phyloP scores from a whole-genome alignment of 2,797 vertebrate species.

The Gastrophryne carolinensis region DNA sequence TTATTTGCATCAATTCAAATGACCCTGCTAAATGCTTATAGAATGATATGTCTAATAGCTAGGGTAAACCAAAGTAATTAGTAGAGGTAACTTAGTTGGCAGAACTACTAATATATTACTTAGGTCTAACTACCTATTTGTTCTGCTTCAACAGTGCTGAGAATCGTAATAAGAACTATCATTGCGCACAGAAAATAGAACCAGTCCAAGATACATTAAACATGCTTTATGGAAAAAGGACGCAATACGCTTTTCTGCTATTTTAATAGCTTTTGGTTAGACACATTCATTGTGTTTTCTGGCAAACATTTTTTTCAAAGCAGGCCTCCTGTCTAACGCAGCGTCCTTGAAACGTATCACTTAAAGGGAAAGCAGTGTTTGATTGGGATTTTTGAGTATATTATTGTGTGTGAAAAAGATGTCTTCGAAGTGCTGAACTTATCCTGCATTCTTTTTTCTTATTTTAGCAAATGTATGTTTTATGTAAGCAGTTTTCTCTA shows the following conservation, averaged over 20 bases:
- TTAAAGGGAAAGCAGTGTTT: too few relatives aligned
- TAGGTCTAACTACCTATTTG: not conserved
- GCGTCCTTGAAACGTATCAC: too few relatives aligned
- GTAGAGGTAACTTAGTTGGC: not conserved
- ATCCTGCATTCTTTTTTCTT: too few relatives aligned
- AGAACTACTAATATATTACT: slow-evolving; percentile 13
- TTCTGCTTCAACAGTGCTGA: not conserved
- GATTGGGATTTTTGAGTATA: too few relatives aligned
- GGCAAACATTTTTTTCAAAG: not conserved
- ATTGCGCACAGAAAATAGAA: not conserved
- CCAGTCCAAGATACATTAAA: not conserved
- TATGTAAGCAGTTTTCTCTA: too few relatives aligned
- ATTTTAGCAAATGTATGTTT: too few relatives aligned
- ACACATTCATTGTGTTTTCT: not conserved
- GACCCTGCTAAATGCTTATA: slow-evolving; percentile 40
- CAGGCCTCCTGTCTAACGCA: not conserved
- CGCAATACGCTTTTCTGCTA: not conserved
- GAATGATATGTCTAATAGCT: slow-evolving; percentile 24
- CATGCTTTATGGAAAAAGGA: not conserved
- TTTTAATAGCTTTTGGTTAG: not conserved
- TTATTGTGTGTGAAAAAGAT: too few relatives aligned
- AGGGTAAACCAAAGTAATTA: slow-evolving; percentile 32
- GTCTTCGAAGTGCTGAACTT: too few relatives aligned
- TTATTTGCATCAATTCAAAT: slow-evolving; percentile 50
- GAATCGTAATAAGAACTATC: not conserved